Conservation (phyloP, 2,888 invertebrate species). For the Dinocampus coccinellae region DNA sequence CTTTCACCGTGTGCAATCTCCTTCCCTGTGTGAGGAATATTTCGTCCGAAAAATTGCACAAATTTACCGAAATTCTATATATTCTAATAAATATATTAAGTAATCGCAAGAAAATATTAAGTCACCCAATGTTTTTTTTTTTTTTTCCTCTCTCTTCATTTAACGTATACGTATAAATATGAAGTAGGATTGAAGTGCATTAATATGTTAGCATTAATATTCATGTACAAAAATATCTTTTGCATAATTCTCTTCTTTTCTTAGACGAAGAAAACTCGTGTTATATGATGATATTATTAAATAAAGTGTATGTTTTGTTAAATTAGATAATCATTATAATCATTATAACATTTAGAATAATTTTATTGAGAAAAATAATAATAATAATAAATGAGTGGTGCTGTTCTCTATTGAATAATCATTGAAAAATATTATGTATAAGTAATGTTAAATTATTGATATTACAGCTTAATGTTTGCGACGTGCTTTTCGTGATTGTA, state of each 20-base stretch:
- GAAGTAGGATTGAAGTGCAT: too few relatives aligned
- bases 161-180: not conserved
- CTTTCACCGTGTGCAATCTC: slow-evolving; percentile 14
- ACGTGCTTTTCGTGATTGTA: slow-evolving; percentile 48
- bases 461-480: slow-evolving; percentile 49
- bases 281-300: slow-evolving; percentile 54
- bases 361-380: slow-evolving; percentile 4
- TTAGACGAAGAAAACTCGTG: slow-evolving; percentile 53
- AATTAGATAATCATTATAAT: slow-evolving; percentile 10
- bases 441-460: not conserved
- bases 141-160: too few relatives aligned
- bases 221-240: slow-evolving; percentile 58
- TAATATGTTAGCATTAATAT: slow-evolving; percentile 44
- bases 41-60: slow-evolving; percentile 38
- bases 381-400: too few relatives aligned
- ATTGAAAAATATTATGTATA: not conserved
- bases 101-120: too few relatives aligned
- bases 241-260: slow-evolving; percentile 54
- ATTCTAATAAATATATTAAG: slow-evolving; percentile 15
- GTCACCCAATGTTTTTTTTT: too few relatives aligned
- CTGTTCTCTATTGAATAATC: too few relatives aligned
- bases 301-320: slow-evolving; percentile 42
- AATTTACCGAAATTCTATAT: slow-evolving; percentile 24
- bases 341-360: not conserved
- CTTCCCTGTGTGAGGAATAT: slow-evolving; percentile 5